Evolutionary conservation across 2,113 vertebrate genomes (phyloP).

Genomic region (Nyctibius bracteatus): DNA sequence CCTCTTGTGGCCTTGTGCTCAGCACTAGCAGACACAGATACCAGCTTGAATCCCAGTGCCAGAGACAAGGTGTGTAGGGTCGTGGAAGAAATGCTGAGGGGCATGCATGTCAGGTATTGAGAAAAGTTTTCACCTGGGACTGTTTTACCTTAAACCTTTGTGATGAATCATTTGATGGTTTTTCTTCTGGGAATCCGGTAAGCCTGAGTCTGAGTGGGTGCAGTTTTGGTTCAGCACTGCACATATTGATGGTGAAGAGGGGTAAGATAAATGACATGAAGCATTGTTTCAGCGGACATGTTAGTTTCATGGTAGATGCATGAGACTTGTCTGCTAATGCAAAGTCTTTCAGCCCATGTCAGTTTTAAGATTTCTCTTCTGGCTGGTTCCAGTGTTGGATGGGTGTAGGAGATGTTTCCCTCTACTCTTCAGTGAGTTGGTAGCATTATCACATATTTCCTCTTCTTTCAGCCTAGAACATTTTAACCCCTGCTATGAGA

Average conservation of each 20-base stretch:
- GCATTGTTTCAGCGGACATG: rapidly evolving
- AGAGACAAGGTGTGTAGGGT: not conserved
- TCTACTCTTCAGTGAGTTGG: not conserved
- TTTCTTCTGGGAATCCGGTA: not conserved
- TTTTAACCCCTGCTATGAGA: not conserved
- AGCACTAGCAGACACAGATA: not conserved
- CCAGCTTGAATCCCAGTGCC: not conserved
- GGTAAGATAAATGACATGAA: not conserved
- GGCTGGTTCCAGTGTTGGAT: not conserved
- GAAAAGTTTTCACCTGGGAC: not conserved
- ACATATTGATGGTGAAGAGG: not conserved
- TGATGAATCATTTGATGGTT: not conserved
- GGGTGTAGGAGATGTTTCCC: not conserved
- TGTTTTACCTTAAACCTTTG: not conserved
- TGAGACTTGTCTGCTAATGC: not conserved
- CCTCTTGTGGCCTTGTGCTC: rapidly evolving
- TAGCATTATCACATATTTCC: not conserved
- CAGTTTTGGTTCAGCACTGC: not conserved
- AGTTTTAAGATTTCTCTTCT: not conserved
- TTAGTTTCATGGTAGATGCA: not conserved
- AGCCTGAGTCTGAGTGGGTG: not conserved
- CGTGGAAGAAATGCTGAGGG: not conserved
- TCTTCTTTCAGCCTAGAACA: not conserved
- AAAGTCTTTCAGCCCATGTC: not conserved
- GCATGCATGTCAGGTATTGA: not conserved